These are phyloP conservation scores for Meloe dianella DNA, from an alignment of 2,888 invertebrate genomes.

Conservation along the genomic window DNA sequence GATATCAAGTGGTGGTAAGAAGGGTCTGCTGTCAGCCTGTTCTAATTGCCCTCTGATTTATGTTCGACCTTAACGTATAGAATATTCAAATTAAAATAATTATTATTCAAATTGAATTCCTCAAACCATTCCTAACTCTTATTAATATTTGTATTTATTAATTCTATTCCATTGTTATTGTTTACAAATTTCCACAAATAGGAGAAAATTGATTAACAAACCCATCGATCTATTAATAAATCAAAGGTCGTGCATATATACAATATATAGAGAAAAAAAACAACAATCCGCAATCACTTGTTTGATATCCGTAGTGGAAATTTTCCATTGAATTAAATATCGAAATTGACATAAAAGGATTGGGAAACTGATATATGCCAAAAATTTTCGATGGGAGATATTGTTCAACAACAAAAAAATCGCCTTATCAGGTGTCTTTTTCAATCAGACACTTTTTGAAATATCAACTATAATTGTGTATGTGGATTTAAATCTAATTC, in stretches of 20 bases:
- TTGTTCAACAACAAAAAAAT: not conserved
- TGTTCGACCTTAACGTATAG: conserved; percentile 32
- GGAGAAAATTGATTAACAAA: not conserved
- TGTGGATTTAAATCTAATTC: too few species aligned
- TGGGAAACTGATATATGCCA: not conserved
- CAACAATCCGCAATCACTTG: not conserved
- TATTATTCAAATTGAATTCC: conserved; percentile 49
- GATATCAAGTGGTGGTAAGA: conserved; percentile 52
- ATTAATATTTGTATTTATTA: conserved; percentile 11
- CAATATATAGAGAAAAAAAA: not conserved
- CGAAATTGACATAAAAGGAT: not conserved
- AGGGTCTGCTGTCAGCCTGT: conserved; percentile 49
- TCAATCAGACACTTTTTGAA: too few species aligned
- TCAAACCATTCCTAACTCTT: not conserved
- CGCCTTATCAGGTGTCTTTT: too few species aligned
- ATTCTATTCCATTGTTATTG: conserved; percentile 14
- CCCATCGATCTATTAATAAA: not conserved
- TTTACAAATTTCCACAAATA: not conserved
- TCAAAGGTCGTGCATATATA: not conserved
- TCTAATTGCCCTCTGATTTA: conserved; percentile 52
- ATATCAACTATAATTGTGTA: too few species aligned
- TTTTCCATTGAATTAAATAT: not conserved
- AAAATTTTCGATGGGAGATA: not conserved
- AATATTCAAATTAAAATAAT: conserved; percentile 46
- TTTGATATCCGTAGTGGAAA: not conserved